Conservation (phyloP, 2,113 vertebrate species). For the Desmodus rotundus region DNA sequence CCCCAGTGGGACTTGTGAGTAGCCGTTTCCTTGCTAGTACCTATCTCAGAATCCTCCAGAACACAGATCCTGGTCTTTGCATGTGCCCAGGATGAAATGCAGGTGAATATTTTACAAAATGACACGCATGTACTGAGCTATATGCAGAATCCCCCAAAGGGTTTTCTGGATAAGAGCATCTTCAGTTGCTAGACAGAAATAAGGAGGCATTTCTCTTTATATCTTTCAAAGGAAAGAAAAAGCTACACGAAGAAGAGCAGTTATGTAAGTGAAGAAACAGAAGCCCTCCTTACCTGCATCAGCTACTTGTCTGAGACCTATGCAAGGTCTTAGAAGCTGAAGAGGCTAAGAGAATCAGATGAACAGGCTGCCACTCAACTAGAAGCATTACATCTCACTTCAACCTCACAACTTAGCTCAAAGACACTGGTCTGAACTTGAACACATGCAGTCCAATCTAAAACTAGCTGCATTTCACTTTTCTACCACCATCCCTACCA, state of each 20-base stretch:
- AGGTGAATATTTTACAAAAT: background rate
- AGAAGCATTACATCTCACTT: background rate
- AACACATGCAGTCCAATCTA: background rate
- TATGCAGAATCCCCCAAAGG: background rate
- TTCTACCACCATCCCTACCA: background rate
- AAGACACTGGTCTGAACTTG: background rate
- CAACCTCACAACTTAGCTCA: background rate
- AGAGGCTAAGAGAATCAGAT: background rate
- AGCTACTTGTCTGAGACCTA: background rate
- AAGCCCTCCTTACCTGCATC: background rate
- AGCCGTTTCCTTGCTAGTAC: background rate
- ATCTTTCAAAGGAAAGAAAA: constrained; percentile 29
- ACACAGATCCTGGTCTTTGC: background rate
- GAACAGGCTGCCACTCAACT: background rate
- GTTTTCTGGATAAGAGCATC: background rate
- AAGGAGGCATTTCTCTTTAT: background rate
- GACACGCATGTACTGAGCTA: background rate
- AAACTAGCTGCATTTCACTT: background rate
- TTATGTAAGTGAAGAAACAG: background rate
- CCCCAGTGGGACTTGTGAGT: background rate
- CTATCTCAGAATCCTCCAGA: constrained; percentile 32
- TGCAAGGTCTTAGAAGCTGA: background rate
- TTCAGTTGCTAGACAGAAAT: background rate
- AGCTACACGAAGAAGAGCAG: background rate
- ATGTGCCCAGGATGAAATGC: background rate